These are phyloP conservation scores for Cyclophora punctaria DNA, from an alignment of 2,888 invertebrate species.

Conservation along the genomic window DNA sequence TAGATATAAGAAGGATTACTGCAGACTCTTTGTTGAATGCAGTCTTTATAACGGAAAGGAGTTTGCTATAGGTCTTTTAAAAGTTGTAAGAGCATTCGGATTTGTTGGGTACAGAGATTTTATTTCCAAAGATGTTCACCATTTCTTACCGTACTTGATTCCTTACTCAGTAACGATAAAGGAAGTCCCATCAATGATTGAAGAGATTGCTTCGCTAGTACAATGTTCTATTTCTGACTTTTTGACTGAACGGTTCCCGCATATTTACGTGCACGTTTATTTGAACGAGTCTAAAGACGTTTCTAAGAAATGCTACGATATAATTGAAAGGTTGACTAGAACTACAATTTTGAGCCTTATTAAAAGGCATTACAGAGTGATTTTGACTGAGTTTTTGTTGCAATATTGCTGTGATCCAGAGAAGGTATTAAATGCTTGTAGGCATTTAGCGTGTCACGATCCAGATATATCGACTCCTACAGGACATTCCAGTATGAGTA, in stretches of 20 bases:
- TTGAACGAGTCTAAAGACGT: conserved; percentile 76
- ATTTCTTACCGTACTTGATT: conserved; percentile 79
- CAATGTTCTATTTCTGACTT: conserved; percentile 76
- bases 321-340: conserved; percentile 77
- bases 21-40: conserved; percentile 75
- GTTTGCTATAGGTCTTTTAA: conserved; percentile 74
- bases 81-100: conserved; percentile 80
- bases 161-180: conserved; percentile 74
- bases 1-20: conserved; percentile 77
- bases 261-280: conserved; percentile 82
- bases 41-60: conserved; percentile 75
- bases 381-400: conserved; percentile 78
- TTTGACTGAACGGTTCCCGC: conserved; percentile 78
- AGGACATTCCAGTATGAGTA: conserved; percentile 49
- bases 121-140: conserved; percentile 79
- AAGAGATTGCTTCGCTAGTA: conserved; percentile 76
- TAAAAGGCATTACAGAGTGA: conserved; percentile 78
- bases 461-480: conserved; percentile 54
- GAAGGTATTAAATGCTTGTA: conserved; percentile 75
- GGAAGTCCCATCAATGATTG: conserved; percentile 76
- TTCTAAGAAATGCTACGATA: conserved; percentile 75
- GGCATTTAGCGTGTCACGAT: conserved; percentile 75
- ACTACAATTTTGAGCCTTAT: conserved; percentile 74
- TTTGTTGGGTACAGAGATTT: conserved; percentile 81
- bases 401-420: conserved; percentile 78